These are phyloP conservation scores for Esox lucius DNA, from an alignment of 2,797 vertebrate species.

Conservation along the genomic window DNA sequence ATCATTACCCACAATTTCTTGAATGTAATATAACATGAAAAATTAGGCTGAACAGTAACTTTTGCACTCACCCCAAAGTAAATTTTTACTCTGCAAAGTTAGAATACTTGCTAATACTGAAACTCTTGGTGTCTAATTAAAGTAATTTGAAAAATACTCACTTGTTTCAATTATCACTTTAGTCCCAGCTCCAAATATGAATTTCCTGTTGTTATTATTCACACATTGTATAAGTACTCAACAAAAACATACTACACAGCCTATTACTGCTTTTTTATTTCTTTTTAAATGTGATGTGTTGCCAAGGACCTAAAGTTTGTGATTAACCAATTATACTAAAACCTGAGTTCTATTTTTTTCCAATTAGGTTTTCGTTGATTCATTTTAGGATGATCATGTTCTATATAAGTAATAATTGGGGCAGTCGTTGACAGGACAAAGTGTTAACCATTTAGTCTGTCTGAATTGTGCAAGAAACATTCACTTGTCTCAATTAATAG, in stretches of 20 bases:
- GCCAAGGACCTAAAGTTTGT: background rate
- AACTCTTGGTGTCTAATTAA: background rate
- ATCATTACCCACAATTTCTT: no score
- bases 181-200: slow-evolving; percentile 26
- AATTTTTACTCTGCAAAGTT: no score
- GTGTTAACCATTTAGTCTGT: background rate
- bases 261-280: background rate
- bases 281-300: background rate
- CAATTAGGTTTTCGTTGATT: background rate
- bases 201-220: slow-evolving; percentile 23
- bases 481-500: slow-evolving; percentile 30
- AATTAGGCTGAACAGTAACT: no score
- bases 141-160: background rate
- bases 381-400: background rate
- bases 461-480: background rate
- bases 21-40: no score
- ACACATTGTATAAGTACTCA: slow-evolving; percentile 12
- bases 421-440: background rate
- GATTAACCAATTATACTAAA: background rate
- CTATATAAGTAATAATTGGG: background rate
- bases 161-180: slow-evolving; percentile 43
- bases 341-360: background rate
- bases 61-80: no score
- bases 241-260: slow-evolving; percentile 2
- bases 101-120: no score